Evolutionary conservation across 1,140 invertebrate species (phyloP), one percentile per base, ranked within the genome.

Genomic region (Lucilia cuprina): DNA sequence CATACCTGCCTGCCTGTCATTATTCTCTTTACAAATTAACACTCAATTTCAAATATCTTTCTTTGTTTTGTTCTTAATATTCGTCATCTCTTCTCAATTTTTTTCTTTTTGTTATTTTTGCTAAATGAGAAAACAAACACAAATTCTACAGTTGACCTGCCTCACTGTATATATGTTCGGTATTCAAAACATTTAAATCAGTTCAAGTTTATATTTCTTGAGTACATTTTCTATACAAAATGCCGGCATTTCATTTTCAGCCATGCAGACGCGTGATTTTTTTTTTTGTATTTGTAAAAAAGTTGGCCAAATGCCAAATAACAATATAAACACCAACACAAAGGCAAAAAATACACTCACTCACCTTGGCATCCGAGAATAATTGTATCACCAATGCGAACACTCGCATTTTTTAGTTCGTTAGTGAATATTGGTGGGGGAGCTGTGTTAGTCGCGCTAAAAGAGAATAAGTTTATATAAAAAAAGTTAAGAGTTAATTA

Each of bases 341-440:
- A 80, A 50, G 17, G 30, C 60, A 80, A 70, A 80, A 25, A 47
- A 50, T 55, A 35, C 60, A 55, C 19, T 60, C 47, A 88, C 88
- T 91, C 92, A 95, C 95, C 94, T 93, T 95, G 94, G 88, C 96
- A 96, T 84, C 93, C 93, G 74, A 97, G 91, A 30, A 93, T 93
- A 35, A 97, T 89, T 47, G 93, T 92, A 83, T 96, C 96, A 74
- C 95, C 95, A 86, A 97, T 95, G 91, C 94, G 95, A 84, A 96
- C 94, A 87, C 93, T 94, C 88, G 95, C 93, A 89, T 96, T 93
- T 86, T 93, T 93, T 85, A 97, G 91, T 86, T 95, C 94, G 88
- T 94, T 93, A 34, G 93, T 94, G 91, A 97, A 96, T 85, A 94
- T 94, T 82, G 96, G 96, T 84, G 95, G 93, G 74, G 95, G 94